Conservation (phyloP, 2,113 vertebrate genomes). For the Vidua chalybeata region DNA sequence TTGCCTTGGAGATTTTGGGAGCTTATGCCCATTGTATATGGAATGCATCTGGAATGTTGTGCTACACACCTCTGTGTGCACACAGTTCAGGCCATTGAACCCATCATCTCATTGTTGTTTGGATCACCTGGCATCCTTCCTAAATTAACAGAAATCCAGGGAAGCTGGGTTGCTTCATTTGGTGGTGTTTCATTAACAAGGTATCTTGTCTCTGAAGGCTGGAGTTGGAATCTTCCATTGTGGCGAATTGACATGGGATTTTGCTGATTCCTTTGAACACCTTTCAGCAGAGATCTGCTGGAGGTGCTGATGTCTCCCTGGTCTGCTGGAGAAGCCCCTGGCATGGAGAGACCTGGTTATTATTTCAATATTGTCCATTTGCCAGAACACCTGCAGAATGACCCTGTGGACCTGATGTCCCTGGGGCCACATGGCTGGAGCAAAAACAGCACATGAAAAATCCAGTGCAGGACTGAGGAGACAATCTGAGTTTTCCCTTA, state of each 20-base stretch:
- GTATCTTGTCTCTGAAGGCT: neutral
- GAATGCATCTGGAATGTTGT: neutral
- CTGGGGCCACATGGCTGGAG: neutral
- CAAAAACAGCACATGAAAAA: neutral
- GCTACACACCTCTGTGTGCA: neutral
- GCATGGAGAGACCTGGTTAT: neutral
- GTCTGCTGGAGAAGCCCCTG: neutral
- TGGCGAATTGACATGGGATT: accelerated
- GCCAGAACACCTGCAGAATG: neutral
- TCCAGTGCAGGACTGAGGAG: neutral
- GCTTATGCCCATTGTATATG: neutral
- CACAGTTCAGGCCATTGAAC: neutral
- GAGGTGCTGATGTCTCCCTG: neutral
- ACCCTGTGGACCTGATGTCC: neutral
- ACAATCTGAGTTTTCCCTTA: neutral
- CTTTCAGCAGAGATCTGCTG: neutral
- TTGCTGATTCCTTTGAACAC: neutral
- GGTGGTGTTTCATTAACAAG: neutral
- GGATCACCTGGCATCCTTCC: neutral
- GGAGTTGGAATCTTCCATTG: neutral
- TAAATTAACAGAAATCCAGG: neutral
- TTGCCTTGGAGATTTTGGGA: neutral
- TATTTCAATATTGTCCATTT: neutral
- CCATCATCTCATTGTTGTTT: neutral
- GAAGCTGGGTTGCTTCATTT: neutral